These are phyloP conservation scores for Sinocyclocheilus maitianheensis DNA, from an alignment of 2,113 vertebrate species.

Conservation along the genomic window DNA sequence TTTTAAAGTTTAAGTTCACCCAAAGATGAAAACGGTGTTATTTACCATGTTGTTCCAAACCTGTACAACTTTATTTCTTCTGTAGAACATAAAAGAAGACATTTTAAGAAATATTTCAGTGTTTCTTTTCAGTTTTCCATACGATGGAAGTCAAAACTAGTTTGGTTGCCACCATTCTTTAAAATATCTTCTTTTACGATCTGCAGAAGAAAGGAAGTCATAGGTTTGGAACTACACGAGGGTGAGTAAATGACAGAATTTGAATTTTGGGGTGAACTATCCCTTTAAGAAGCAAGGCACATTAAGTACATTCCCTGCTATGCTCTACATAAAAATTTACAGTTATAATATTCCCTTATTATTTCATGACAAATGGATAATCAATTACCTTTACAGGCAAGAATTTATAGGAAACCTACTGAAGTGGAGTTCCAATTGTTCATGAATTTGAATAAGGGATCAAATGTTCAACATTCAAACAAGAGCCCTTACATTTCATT, in stretches of 20 bases:
- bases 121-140: not conserved
- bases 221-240: no score
- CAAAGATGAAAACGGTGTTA: not conserved
- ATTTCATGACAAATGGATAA: not conserved
- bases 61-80: not conserved
- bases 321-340: slow-evolving; percentile 55
- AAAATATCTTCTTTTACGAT: not conserved
- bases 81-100: not conserved
- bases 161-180: not conserved
- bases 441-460: not conserved
- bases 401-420: not conserved
- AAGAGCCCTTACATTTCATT: slow-evolving; percentile 5
- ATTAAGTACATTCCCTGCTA: slow-evolving; percentile 80
- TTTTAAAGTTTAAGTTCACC: not conserved
- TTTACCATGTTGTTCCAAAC: not conserved
- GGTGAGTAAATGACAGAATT: not conserved
- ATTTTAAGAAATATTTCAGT: not conserved
- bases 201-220: not conserved
- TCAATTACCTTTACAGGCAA: not conserved
- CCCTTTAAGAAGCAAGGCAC: slow-evolving; percentile 74
- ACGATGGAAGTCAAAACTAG: not conserved
- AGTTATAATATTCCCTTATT: not conserved
- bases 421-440: not conserved
- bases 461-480: slow-evolving; percentile 7
- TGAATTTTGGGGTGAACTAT: not conserved